Base-by-base conservation (phyloP, 2,797 vertebrate species). In the Rhabdomys pumilio region DNA sequence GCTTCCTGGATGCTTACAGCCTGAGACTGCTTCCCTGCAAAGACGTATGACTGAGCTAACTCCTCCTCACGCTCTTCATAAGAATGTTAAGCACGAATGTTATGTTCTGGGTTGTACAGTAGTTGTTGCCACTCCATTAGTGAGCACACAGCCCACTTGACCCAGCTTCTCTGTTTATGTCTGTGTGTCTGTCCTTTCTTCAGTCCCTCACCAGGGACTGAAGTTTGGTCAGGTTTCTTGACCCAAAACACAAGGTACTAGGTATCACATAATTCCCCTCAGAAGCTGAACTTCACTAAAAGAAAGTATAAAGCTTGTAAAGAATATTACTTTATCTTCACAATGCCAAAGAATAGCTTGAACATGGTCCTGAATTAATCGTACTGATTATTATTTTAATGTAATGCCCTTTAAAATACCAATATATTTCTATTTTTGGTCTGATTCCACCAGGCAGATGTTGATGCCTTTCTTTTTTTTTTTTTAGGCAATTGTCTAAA, bases 351-450 rank as follows among this genome's bases (percentile, higher is more conserved):
- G 95, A 90, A 44, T 80, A 94, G 26, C 83, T 61, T 80, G 89
- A 96, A 89, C 6, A 31, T n/a, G 50, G 44, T 59, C 72, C 29
- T 29, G 90, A 89, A 76, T 90, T 92, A 72, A 86, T 91, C 15
- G 83, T 63, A 83, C 1, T 85, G 41, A 3, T 22, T 9, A 57
- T 13, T 24, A 80, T 94, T 96, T 96, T 65, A 84, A 24, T 20
- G 38, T 92, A 92, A 44, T 13, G 75, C 9, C 4, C 61, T 44
- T 80, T 86, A 79, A 84, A 67, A 7, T 57, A 95, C 96, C 69
- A 89, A 14, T 73, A n/a, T 89, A 83, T 72, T 94, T 97, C 69
- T 82, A 24, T 11, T 89, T 95, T 93, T 44, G 65, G 53, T 84
- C 41, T 94, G 83, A 90, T 92, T 90, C 84, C 61, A n/a, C 89